Evolutionary conservation across 2,888 invertebrate species (phyloP).

Genomic region (Eilema sororculum): DNA sequence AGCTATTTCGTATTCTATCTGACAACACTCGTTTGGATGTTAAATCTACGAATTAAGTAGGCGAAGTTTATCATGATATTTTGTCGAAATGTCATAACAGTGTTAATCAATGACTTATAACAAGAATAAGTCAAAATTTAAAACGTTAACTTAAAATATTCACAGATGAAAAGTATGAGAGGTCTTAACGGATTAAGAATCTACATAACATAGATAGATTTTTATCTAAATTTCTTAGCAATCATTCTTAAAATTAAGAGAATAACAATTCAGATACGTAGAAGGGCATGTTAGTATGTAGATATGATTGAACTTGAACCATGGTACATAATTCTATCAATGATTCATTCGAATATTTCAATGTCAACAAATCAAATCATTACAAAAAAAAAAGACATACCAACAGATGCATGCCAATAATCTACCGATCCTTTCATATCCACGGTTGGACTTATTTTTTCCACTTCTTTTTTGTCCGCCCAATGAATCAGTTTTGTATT

Average conservation of each 20-base stretch:
- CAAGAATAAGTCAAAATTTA: slow-evolving; percentile 41
- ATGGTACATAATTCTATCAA: neutral
- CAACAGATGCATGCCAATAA: slow-evolving; percentile 36
- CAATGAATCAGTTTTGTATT: slow-evolving; percentile 51
- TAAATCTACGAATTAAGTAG: slow-evolving; percentile 44
- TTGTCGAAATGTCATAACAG: slow-evolving; percentile 52
- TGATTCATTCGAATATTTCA: slow-evolving; percentile 14
- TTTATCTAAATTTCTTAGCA: slow-evolving; percentile 23
- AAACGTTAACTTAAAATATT: slow-evolving; percentile 40
- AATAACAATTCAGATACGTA: neutral
- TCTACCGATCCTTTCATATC: slow-evolving; percentile 31
- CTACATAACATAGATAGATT: slow-evolving; percentile 38
- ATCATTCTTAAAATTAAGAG: slow-evolving; percentile 1
- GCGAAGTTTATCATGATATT: slow-evolving; percentile 49
- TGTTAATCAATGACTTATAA: slow-evolving; percentile 45
- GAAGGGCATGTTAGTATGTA: neutral
- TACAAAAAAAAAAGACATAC: slow-evolving; percentile 28
- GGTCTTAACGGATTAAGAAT: slow-evolving; percentile 30
- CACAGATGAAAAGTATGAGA: slow-evolving; percentile 34
- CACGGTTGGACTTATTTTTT: slow-evolving; percentile 45
- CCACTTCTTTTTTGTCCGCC: slow-evolving; percentile 43
- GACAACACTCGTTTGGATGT: slow-evolving; percentile 50
- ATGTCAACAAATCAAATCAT: slow-evolving; percentile 14
- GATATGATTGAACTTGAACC: neutral
- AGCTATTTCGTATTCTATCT: slow-evolving; percentile 39